phyloP scores from a whole-genome alignment of 92 coral and sea anemone species.

The Galaxea fascicularis region DNA sequence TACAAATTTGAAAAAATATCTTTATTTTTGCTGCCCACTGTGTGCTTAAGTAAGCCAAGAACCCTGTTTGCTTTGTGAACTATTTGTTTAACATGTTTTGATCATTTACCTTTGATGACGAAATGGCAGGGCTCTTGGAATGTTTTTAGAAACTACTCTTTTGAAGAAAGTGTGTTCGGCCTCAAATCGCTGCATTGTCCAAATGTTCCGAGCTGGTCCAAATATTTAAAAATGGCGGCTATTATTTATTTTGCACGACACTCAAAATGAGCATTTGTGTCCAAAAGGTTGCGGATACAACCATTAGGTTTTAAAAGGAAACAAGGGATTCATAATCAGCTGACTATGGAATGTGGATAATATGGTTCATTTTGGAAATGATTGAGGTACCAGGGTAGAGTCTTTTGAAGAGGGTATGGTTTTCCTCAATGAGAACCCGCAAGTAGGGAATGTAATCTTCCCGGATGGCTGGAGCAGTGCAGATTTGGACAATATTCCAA shows the following conservation, averaged over 20 bases:
- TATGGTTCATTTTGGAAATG: conserved; percentile 73
- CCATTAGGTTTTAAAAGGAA: conserved; percentile 9
- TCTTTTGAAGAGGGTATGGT: conserved; percentile 25
- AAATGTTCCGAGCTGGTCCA: conserved; percentile 24
- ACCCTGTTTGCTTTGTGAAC: neutral
- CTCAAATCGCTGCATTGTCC: conserved; percentile 11
- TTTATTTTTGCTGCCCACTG: too few relatives aligned
- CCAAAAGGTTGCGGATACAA: neutral
- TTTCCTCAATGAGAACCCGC: conserved; percentile 69
- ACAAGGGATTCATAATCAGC: neutral
- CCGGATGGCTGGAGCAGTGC: conserved; percentile 55
- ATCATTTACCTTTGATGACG: neutral
- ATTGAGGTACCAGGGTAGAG: conserved; percentile 71
- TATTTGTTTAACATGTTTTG: too few relatives aligned
- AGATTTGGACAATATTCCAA: conserved; percentile 53
- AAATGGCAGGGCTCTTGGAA: neutral
- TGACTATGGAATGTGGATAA: conserved; percentile 60
- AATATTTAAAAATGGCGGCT: conserved; percentile 13
- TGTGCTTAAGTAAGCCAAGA: too few relatives aligned
- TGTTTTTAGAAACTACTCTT: conserved; percentile 2
- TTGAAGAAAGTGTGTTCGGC: conserved; percentile 31
- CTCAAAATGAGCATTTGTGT: neutral
- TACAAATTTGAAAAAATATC: too few relatives aligned
- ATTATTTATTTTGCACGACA: conserved; percentile 2
- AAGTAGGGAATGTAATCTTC: conserved; percentile 50